Conservation (phyloP, 2,888 invertebrate genomes). For the Lordiphosa andalusiaca region DNA sequence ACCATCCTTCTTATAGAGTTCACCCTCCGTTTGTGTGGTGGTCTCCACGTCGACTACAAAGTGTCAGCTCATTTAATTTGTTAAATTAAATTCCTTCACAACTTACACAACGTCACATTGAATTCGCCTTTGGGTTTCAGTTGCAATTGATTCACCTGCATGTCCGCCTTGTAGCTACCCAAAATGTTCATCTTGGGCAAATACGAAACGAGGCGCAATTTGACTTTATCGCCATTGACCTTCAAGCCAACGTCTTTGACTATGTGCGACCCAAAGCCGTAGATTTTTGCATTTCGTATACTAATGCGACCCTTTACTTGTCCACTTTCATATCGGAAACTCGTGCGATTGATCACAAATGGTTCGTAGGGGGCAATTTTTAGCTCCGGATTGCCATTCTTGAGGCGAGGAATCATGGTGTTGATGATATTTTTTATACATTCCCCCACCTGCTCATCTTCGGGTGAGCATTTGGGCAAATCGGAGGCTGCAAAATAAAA, state of each 20-base stretch:
- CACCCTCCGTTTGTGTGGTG: constrained; percentile 79
- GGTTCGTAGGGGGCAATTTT: constrained; percentile 78
- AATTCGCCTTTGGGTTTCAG: constrained; percentile 83
- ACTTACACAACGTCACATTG: constrained; percentile 83
- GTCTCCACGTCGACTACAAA: constrained; percentile 60
- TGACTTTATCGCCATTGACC: constrained; percentile 79
- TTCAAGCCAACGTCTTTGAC: constrained; percentile 82
- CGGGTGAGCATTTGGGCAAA: constrained; percentile 82
- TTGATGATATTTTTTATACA: constrained; percentile 83
- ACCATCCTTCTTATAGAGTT: constrained; percentile 81
- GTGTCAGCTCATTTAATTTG: neutral
- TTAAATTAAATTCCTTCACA: neutral
- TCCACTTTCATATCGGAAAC: constrained; percentile 70
- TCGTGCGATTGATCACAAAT: constrained; percentile 64
- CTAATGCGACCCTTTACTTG: constrained; percentile 66
- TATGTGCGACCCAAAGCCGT: constrained; percentile 81
- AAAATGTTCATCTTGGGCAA: constrained; percentile 82
- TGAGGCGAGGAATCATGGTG: constrained; percentile 78
- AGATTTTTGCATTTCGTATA: constrained; percentile 82
- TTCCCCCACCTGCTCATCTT: constrained; percentile 82
- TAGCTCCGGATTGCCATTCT: constrained; percentile 74
- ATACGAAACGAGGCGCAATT: constrained; percentile 80
- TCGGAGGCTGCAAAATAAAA: constrained; percentile 55
- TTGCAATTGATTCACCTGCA: constrained; percentile 83
- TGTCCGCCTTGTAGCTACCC: constrained; percentile 84